A percentile compares a stretch with the other conserved stretches of the same genome.
Conservation (phyloP, 2,113 vertebrate genomes). For the Oncorhynchus nerka region DNA sequence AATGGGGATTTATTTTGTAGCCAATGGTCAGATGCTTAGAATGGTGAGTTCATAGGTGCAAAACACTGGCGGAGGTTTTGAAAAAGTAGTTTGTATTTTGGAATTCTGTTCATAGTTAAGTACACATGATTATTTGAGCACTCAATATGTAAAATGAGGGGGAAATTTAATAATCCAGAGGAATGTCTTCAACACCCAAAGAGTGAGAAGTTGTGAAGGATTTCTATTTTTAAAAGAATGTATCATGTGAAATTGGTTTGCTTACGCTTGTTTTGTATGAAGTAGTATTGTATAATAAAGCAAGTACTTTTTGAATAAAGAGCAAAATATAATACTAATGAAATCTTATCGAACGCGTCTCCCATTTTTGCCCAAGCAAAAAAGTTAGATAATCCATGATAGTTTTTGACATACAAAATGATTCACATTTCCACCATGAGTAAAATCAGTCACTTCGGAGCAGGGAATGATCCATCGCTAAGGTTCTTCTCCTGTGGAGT, state of each 20-base stretch:
- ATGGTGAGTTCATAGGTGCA: conserved; percentile 1
- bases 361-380: not conserved
- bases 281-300: conserved; percentile 92
- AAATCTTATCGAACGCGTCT: conserved; percentile 76
- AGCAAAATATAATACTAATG: conserved; percentile 98
- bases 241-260: conserved; percentile 89
- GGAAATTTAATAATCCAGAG: conserved; percentile 74
- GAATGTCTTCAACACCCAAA: conserved; percentile 87
- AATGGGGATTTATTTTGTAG: conserved; percentile 16
- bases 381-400: not conserved
- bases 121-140: conserved; percentile 8
- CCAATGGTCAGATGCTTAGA: conserved; percentile 13
- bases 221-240: conserved; percentile 96
- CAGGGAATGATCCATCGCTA: conserved; percentile 28
- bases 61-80: conserved; percentile 21
- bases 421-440: not conserved
- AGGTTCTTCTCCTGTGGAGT: conserved; percentile 43
- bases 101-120: not conserved
- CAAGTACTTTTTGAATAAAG: conserved; percentile 91
- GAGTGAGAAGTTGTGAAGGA: conserved; percentile 79
- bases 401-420: not conserved
- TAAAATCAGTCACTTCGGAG: conserved; percentile 23
- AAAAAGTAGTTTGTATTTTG: not conserved
- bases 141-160: conserved; percentile 29
- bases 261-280: conserved; percentile 96